Conservation (phyloP, 1,140 invertebrate species). For the Ostrea denselamellosa region DNA sequence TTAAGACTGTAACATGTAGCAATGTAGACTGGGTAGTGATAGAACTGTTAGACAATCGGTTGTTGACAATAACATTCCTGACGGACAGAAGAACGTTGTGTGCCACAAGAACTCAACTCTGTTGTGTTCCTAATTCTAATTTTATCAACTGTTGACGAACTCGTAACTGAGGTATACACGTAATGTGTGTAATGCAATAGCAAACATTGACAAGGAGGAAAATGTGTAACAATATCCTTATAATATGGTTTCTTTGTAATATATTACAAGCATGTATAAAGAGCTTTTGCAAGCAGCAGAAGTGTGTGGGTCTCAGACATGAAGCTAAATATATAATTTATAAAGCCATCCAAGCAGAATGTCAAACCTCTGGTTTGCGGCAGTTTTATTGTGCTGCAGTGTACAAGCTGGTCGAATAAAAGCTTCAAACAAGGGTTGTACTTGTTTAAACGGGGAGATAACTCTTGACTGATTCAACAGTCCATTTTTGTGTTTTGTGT, state of each 20-base stretch:
- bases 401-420: neutral
- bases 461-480: slow-evolving; percentile 31
- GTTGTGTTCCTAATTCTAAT: neutral
- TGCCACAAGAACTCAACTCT: neutral
- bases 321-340: neutral
- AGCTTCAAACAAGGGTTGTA: slow-evolving; percentile 13
- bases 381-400: neutral
- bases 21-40: neutral
- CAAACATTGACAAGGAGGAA: neutral
- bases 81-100: neutral
- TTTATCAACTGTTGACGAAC: neutral
- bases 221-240: neutral
- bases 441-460: slow-evolving; percentile 8
- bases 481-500: slow-evolving; percentile 38
- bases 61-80: slow-evolving; percentile 8
- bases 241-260: neutral
- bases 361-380: neutral
- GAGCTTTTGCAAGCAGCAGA: neutral
- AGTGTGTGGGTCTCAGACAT: neutral
- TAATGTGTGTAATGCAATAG: neutral
- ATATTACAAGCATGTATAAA: neutral
- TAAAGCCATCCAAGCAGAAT: slow-evolving; percentile 8
- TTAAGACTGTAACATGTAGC: neutral
- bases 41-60: neutral
- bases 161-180: neutral